Base-by-base conservation (phyloP, 2,113 vertebrate genomes). In the Hiodon alosoides region DNA sequence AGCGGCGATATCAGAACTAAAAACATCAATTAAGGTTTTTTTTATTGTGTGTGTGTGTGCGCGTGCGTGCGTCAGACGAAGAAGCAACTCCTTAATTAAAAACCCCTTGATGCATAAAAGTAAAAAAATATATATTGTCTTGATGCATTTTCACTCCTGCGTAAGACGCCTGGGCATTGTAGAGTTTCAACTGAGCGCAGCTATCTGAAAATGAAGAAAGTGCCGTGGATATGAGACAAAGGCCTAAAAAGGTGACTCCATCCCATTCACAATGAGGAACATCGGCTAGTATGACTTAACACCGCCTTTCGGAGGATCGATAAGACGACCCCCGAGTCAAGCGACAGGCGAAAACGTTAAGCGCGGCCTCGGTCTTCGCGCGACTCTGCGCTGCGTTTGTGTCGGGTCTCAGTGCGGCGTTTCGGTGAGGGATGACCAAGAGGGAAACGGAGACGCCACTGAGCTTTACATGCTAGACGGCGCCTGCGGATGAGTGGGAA, bases 81-180 rank as follows among this genome's bases (percentile, higher is more conserved):
- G 64, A 68, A 17, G 71, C 54, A 77, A 9, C 55, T 61, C 52
- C 71, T 48, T 72, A 46, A 64, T 47, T 59, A 67, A 67, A 2
- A 50, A 14, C 16, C 16, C 48, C 62, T 53, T 67, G 60, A 65
- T 76, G 61, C 61, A 65, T 62, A 17, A 71, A 64, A 51, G 54
- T 77, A 64, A 71, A 31, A n/a, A 13, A 11, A 72, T 50, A 46
- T 11, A 9, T 14, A 52, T 2, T 31, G 31, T 58, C 72, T 61
- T 46, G 50, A 11, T 5, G 54, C 5, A 11, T 17, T 59, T 65
- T 47, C 47, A 13, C 53, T 17, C 11, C 11, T 50, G 69, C 13
- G 54, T 10, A 71, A 16, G 48, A 71, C 50, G 31, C 2, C 11
- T 68, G 51, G 51, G 31, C 7, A 16, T 61, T 51, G 53, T 17